Evolutionary conservation across 2,797 vertebrate species (phyloP).

Genomic region (Eospalax fontanierii): DNA sequence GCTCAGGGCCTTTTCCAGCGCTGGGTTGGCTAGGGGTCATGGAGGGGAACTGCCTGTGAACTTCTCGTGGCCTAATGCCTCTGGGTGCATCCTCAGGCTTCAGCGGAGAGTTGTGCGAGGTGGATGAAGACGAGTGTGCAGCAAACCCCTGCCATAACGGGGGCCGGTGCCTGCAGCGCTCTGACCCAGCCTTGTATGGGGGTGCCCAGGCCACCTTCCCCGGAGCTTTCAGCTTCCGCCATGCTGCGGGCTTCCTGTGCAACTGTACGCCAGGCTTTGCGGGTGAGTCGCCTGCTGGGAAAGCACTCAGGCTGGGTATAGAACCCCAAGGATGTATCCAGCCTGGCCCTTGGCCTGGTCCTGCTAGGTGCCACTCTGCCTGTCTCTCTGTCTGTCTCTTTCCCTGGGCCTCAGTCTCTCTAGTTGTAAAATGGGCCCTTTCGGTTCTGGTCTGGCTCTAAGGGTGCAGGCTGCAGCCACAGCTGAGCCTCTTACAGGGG

Average conservation of each 20-base stretch:
- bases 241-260: conserved; percentile 94
- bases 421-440: not conserved
- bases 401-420: not conserved
- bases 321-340: not conserved
- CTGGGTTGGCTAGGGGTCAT: not conserved
- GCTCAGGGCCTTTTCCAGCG: not conserved
- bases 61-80: not conserved
- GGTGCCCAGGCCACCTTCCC: conserved; percentile 87
- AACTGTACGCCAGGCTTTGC: conserved; percentile 93
- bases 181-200: conserved; percentile 91
- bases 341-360: not conserved
- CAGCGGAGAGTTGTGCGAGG: conserved; percentile 92
- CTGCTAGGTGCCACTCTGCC: not conserved
- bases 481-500: conserved; percentile 89
- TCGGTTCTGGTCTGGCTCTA: not conserved
- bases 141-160: conserved; percentile 92
- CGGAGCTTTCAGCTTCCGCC: conserved; percentile 91
- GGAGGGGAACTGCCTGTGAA: not conserved
- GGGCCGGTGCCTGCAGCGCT: conserved; percentile 93
- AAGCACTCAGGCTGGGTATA: not conserved
- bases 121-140: conserved; percentile 94
- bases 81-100: conserved; percentile 90
- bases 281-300: conserved; percentile 89
- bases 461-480: not conserved
- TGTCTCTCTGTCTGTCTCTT: not conserved